These are phyloP conservation scores for Herpetotheres cachinnans DNA, from an alignment of 2,113 vertebrate genomes.

Conservation along the genomic window DNA sequence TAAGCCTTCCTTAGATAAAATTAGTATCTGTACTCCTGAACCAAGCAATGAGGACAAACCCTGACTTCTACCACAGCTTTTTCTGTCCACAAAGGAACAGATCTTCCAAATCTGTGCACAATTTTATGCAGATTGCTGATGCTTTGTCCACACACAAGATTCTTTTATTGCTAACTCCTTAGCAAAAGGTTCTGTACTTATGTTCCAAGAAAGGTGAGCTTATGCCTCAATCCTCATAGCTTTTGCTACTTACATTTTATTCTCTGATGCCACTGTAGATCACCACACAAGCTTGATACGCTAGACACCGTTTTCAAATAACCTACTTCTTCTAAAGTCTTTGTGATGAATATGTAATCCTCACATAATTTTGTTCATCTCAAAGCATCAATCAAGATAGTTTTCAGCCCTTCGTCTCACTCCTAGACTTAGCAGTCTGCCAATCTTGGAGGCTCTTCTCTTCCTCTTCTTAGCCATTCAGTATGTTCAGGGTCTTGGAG, in stretches of 20 bases:
- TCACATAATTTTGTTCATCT: neutral
- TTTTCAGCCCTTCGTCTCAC: neutral
- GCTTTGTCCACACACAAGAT: neutral
- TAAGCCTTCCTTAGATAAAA: neutral
- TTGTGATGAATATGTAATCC: neutral
- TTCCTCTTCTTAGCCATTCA: neutral
- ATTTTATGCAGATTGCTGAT: neutral
- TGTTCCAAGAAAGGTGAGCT: neutral
- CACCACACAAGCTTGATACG: neutral
- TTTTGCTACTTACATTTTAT: neutral
- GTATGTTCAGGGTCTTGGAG: neutral
- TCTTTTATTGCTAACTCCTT: neutral
- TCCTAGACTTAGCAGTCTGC: neutral
- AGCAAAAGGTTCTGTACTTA: neutral
- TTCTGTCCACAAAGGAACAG: neutral
- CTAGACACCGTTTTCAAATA: neutral
- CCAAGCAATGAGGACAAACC: neutral
- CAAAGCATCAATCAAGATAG: neutral
- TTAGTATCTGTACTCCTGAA: neutral
- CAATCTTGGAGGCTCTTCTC: neutral
- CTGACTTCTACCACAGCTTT: neutral
- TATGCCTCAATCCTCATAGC: neutral
- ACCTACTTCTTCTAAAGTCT: neutral
- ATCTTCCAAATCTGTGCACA: neutral
- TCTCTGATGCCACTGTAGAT: neutral